These are phyloP conservation scores for Carapus acus DNA, from an alignment of 2,797 vertebrate genomes.

Conservation along the genomic window DNA sequence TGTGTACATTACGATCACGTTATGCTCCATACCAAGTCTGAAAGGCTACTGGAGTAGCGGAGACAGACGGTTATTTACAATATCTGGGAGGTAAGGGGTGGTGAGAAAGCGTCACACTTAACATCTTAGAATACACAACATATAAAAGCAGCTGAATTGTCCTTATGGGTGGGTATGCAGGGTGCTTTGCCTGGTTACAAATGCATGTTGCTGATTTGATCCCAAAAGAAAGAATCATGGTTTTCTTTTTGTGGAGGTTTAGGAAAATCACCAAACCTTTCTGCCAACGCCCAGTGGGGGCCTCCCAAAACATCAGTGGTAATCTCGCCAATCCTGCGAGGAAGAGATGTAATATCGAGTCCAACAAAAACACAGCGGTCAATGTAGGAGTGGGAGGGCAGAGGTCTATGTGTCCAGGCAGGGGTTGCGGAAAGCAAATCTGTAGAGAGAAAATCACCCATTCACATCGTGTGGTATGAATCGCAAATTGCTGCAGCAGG, in stretches of 20 bases:
- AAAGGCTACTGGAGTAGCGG: too few relatives aligned
- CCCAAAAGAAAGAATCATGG: conserved; percentile 7
- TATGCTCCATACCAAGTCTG: too few relatives aligned
- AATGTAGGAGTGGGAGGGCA: neutral
- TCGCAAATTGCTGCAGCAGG: conserved; percentile 39
- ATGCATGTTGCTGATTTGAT: too few relatives aligned
- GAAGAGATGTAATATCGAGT: conserved; percentile 38
- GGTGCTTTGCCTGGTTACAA: too few relatives aligned
- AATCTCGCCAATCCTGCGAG: conserved; percentile 44
- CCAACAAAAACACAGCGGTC: neutral
- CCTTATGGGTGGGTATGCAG: too few relatives aligned
- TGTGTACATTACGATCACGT: too few relatives aligned
- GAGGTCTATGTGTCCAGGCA: neutral
- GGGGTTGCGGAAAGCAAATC: conserved; percentile 41
- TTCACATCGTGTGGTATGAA: conserved; percentile 51
- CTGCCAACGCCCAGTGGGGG: conserved; percentile 32
- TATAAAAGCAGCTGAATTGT: too few relatives aligned
- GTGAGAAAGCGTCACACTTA: too few relatives aligned
- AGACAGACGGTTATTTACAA: too few relatives aligned
- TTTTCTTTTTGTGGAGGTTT: conserved; percentile 10
- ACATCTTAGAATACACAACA: too few relatives aligned
- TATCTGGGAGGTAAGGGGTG: too few relatives aligned
- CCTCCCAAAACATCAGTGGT: conserved; percentile 49
- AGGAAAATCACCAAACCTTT: conserved; percentile 21
- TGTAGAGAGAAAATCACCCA: conserved; percentile 54